Conservation (phyloP, 2,797 vertebrate species). For the Leontopithecus rosalia region DNA sequence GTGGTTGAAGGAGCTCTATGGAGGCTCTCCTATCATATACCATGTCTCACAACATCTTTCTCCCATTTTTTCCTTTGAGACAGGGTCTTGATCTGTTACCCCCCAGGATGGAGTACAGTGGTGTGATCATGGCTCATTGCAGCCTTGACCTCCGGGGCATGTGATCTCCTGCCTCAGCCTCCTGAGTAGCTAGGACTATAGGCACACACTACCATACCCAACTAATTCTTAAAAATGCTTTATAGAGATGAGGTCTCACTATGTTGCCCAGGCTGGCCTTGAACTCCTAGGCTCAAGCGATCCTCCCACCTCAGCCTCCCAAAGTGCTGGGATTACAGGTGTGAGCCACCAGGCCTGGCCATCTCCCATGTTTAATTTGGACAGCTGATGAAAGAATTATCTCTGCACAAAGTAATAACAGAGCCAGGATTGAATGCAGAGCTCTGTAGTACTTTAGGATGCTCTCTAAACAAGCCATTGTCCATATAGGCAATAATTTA, state of each 20-base stretch:
- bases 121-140: not conserved
- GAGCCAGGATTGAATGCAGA: not conserved
- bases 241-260: not conserved
- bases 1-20: not conserved
- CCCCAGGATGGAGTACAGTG: not conserved
- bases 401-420: not conserved
- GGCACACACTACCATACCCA: not conserved
- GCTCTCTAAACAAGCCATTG: not conserved
- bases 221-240: not conserved
- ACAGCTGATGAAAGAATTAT: not conserved
- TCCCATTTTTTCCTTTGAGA: not conserved
- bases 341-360: accelerated
- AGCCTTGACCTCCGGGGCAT: not conserved
- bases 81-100: not conserved
- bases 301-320: not conserved
- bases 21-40: not conserved
- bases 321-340: not conserved
- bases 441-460: no score
- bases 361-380: not conserved
- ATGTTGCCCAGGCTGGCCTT: not conserved
- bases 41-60: accelerated
- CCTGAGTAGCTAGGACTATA: not conserved
- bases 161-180: not conserved
- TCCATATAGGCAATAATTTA: not conserved
- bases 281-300: not conserved